Evolutionary conservation across 2,888 invertebrate species (phyloP).

Genomic region (Altica lythri): DNA sequence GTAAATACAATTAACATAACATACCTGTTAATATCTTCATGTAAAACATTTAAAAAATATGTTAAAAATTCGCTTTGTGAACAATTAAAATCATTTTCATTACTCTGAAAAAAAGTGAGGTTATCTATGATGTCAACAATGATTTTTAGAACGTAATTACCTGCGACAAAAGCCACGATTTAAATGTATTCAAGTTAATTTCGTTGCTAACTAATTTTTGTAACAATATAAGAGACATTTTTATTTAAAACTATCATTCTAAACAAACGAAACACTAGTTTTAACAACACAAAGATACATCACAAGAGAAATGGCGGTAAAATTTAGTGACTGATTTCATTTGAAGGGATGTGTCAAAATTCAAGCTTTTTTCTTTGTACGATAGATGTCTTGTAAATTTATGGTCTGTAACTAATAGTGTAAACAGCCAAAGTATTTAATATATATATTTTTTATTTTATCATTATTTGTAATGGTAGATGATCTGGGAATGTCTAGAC

Average conservation of each 20-base stretch:
- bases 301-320: conserved; percentile 15
- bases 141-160: conserved; percentile 47
- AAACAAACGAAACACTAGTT: background rate
- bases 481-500: too few relatives aligned
- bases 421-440: too few relatives aligned
- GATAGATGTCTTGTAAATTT: too few relatives aligned
- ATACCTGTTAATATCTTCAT: conserved; percentile 50
- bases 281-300: conserved; percentile 1
- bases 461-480: too few relatives aligned
- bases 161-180: conserved; percentile 60
- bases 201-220: conserved; percentile 59
- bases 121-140: conserved; percentile 12
- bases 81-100: conserved; percentile 39
- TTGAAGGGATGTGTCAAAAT: too few relatives aligned
- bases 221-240: conserved; percentile 50
- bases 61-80: conserved; percentile 50
- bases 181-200: conserved; percentile 54
- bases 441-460: too few relatives aligned
- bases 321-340: too few relatives aligned
- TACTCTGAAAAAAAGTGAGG: conserved; percentile 34
- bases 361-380: too few relatives aligned
- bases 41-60: conserved; percentile 53
- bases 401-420: too few relatives aligned
- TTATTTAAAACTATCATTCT: conserved; percentile 2
- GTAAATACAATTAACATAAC: background rate